A percentile compares a stretch with the other conserved stretches of the same genome.
phyloP scores from a whole-genome alignment of 2,797 vertebrate genomes.

The Ctenopoma kingsleyae region DNA sequence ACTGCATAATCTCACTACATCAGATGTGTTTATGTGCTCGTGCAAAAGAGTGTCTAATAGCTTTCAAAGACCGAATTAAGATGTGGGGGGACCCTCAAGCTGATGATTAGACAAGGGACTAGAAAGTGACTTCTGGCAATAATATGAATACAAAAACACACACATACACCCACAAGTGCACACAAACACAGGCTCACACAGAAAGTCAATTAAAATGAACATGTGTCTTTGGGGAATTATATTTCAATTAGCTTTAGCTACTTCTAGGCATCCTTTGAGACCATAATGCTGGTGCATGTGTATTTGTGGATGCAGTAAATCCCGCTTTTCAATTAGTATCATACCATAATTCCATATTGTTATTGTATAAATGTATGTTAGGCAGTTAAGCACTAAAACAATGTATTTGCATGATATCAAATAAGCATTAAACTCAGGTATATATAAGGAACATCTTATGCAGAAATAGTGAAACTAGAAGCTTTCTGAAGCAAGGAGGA shows the following conservation, averaged over 20 bases:
- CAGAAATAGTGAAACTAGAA: neutral
- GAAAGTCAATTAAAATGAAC: conserved; percentile 81
- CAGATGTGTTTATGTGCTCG: conserved; percentile 40
- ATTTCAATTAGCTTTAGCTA: conserved; percentile 83
- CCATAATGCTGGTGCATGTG: conserved; percentile 55
- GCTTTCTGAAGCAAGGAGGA: conserved; percentile 25
- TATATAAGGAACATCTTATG: neutral
- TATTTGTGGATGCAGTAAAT: conserved; percentile 71
- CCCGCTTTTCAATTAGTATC: conserved; percentile 75
- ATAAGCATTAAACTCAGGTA: conserved; percentile 24
- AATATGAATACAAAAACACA: conserved; percentile 56
- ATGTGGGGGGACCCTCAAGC: conserved; percentile 59
- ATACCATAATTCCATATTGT: conserved; percentile 65
- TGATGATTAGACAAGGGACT: conserved; percentile 76
- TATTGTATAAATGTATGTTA: conserved; percentile 58
- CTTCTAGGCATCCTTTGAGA: conserved; percentile 74
- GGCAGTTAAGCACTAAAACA: conserved; percentile 62
- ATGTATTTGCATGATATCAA: conserved; percentile 39
- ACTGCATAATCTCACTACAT: conserved; percentile 44
- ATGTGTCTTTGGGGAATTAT: conserved; percentile 80
- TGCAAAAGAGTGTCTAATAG: conserved; percentile 58
- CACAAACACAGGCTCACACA: conserved; percentile 52
- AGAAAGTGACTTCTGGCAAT: conserved; percentile 69
- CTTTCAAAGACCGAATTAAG: conserved; percentile 72
- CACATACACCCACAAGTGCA: conserved; percentile 27